Evolutionary conservation across 2,888 invertebrate species (phyloP).

Genomic region (Xestoiulus laeticollis): DNA sequence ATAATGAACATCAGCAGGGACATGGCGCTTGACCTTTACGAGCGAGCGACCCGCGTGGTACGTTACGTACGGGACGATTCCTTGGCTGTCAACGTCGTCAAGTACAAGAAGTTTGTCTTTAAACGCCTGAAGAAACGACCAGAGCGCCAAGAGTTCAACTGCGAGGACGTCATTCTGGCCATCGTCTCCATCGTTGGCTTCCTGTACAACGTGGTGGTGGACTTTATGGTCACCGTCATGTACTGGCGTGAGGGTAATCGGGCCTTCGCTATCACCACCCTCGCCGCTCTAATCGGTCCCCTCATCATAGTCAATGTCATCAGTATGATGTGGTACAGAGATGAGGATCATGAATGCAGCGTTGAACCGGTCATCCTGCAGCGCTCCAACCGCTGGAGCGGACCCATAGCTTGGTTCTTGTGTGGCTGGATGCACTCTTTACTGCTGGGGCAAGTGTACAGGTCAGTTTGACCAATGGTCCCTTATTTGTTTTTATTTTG

Average conservation of each 20-base stretch:
- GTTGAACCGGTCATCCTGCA: conserved; percentile 51
- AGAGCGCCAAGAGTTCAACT: conserved; percentile 15
- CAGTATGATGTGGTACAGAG: conserved; percentile 58
- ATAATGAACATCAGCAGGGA: not conserved
- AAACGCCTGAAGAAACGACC: not conserved
- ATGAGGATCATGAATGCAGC: conserved; percentile 57
- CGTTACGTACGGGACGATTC: conserved; percentile 47
- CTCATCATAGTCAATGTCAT: conserved; percentile 58
- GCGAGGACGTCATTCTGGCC: conserved; percentile 19
- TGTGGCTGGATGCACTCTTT: conserved; percentile 55
- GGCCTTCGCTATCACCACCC: conserved; percentile 57
- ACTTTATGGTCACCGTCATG: conserved; percentile 57
- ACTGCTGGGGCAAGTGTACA: conserved; percentile 57
- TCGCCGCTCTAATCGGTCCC: conserved; percentile 57
- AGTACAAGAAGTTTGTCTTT: conserved; percentile 34
- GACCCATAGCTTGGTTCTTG: conserved; percentile 10
- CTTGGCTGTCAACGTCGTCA: conserved; percentile 29
- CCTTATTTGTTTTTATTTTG: no score
- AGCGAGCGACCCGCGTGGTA: not conserved
- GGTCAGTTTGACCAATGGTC: no score
- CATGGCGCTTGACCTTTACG: not conserved
- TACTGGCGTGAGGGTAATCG: conserved; percentile 57
- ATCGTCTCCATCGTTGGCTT: conserved; percentile 58
- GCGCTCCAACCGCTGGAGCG: not conserved
- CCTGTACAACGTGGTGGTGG: conserved; percentile 58